Base-by-base conservation (phyloP, 2,113 vertebrate species). In the Pteropus alecto region DNA sequence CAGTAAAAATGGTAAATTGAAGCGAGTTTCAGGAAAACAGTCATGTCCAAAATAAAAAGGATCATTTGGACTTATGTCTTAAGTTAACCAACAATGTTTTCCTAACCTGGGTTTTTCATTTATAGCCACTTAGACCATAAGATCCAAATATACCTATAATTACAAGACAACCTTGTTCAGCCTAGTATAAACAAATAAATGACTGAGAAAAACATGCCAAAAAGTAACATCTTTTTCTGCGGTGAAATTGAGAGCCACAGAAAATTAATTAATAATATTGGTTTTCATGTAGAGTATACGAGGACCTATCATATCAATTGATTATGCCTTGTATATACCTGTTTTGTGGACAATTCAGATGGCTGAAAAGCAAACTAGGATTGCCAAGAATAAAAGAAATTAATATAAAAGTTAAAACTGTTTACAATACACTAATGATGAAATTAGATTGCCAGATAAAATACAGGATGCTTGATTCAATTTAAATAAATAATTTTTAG, bases 1-100 rank as follows among this genome's bases (percentile, higher is more conserved):
- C 58, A 94, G 43, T 48, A 78, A 87, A 91, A 78, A 38, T 76
- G 51, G 70, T 54, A 83, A 16, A 90, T 5, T 35, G 13, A 93
- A 74, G 71, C 21, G 14, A 79, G 46, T 65, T 92, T 78, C 63
- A 77, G 83, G 74, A 92, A 95, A 97, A 79, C 6, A 94, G 24
- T 5, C 90, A 93, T n/a, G 12, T 92, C n/a, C 35, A 87, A 93
- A 93, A 73, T 43, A 26, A 94, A 94, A 79, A 5, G 2, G 1
- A 87, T 78, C 28, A 28, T 67, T 73, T 48, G 41, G 43, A 65
- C 3, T 54, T 86, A 14, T 0, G 2, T 68, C 38, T 67, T 83
- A 68, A 79, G 9, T 48, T 82, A 78, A 78, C 21, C 13, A 11
- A 3, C 7, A 74, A 7, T 81, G n/a, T 81, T 88, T 63, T 81